phyloP scores from a whole-genome alignment of 2,113 vertebrate species.

The Apodemus speciosus region DNA sequence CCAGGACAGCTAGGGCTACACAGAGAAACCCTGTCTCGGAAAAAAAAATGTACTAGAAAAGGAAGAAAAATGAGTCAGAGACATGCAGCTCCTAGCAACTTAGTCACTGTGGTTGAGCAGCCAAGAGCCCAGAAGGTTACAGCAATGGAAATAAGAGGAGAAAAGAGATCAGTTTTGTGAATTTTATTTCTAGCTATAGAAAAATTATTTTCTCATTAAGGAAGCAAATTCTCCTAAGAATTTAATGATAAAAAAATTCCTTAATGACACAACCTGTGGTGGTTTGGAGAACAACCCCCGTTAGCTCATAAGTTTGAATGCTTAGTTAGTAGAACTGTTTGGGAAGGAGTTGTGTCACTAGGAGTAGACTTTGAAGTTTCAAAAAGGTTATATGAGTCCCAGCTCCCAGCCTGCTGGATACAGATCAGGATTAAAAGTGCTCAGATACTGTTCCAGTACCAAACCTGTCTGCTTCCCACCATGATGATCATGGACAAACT shows the following conservation, averaged over 20 bases:
- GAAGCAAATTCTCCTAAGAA: slow-evolving; percentile 12
- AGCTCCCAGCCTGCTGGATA: background rate
- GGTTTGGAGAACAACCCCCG: too few relatives aligned
- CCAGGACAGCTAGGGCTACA: too few relatives aligned
- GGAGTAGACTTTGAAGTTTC: background rate
- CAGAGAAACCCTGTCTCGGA: too few relatives aligned
- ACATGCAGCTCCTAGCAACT: background rate
- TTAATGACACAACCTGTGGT: background rate
- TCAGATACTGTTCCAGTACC: background rate
- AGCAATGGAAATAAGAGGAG: background rate
- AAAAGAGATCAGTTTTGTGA: background rate
- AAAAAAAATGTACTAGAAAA: background rate
- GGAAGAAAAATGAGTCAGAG: background rate
- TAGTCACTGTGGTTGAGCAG: background rate
- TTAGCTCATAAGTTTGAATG: background rate
- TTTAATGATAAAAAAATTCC: slow-evolving; percentile 27
- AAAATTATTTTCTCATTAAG: background rate
- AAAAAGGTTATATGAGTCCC: background rate
- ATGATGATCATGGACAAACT: background rate
- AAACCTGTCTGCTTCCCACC: background rate
- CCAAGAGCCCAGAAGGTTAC: background rate
- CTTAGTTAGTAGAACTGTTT: background rate
- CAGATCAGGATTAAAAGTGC: background rate
- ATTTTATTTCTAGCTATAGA: background rate
- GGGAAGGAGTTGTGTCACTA: background rate